phyloP scores from a whole-genome alignment of 2,888 invertebrate species.

The Brassicogethes aeneus region DNA sequence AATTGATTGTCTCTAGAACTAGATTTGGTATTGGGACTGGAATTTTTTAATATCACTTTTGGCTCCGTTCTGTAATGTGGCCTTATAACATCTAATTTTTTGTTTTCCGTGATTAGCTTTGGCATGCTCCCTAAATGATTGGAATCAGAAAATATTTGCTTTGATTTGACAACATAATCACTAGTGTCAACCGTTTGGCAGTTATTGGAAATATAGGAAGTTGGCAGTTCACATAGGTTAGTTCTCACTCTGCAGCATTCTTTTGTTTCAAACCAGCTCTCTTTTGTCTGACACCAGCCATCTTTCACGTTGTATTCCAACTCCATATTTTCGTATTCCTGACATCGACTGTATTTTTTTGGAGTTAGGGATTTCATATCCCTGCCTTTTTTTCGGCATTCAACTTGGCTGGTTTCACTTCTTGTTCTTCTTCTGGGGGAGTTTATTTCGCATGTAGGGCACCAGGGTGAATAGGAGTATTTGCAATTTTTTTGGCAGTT shows the following conservation, averaged over 20 bases:
- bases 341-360: constrained; percentile 31
- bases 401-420: constrained; percentile 32
- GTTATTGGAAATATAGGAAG: constrained; percentile 39
- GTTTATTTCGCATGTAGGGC: constrained; percentile 36
- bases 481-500: constrained; percentile 27
- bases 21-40: not conserved
- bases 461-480: constrained; percentile 35
- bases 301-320: constrained; percentile 32
- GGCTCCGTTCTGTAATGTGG: constrained; percentile 6
- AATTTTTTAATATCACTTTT: constrained; percentile 9
- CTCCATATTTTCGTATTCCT: constrained; percentile 37
- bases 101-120: constrained; percentile 7
- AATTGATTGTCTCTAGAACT: constrained; percentile 14
- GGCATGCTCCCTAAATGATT: not conserved
- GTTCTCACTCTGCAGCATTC: constrained; percentile 31
- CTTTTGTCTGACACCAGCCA: constrained; percentile 11
- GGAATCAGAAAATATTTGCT: not conserved
- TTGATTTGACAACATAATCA: constrained; percentile 13
- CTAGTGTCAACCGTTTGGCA: constrained; percentile 25
- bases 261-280: constrained; percentile 19
- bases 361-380: constrained; percentile 35
- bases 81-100: constrained; percentile 8
- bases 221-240: constrained; percentile 37
- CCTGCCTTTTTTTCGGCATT: constrained; percentile 32
- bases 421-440: constrained; percentile 34